Evolutionary conservation across 2,888 invertebrate genomes (phyloP).

Genomic region (Pseudococcus longispinus): DNA sequence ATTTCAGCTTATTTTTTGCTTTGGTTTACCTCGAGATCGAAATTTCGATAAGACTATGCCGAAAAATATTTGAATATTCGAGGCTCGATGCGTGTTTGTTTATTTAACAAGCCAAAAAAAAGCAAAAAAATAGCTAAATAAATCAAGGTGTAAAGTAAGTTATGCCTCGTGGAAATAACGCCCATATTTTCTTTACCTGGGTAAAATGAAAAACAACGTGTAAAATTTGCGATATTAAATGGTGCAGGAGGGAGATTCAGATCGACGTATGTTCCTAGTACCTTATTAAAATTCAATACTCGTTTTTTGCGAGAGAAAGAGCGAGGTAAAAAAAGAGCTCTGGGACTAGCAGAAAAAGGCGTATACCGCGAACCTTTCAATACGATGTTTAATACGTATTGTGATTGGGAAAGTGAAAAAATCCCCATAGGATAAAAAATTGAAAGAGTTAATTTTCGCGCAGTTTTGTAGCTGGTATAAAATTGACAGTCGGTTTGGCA

Average conservation of each 20-base stretch:
- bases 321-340: not conserved
- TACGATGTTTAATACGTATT: conserved; percentile 9
- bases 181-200: not conserved
- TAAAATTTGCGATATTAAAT: not conserved
- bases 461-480: not conserved
- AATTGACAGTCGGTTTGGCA: not conserved
- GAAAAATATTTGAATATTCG: not conserved
- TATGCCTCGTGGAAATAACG: not conserved
- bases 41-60: not conserved
- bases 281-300: not conserved
- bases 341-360: not conserved
- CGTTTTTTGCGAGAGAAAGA: not conserved
- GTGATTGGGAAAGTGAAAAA: conserved; percentile 1
- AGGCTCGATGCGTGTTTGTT: not conserved
- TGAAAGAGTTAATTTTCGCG: conserved; percentile 17
- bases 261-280: not conserved
- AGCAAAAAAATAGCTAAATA: too few species aligned
- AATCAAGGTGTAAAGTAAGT: not conserved
- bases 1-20: not conserved
- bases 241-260: not conserved
- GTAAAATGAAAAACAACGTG: not conserved
- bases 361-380: not conserved
- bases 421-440: not conserved
- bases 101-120: conserved; percentile 1
- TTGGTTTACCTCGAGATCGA: not conserved